Percentiles rank a stretch among this genome's conserved stretches.
Evolutionary conservation across 1,140 invertebrate species (phyloP).

Genomic region (Papilio glaucus): DNA sequence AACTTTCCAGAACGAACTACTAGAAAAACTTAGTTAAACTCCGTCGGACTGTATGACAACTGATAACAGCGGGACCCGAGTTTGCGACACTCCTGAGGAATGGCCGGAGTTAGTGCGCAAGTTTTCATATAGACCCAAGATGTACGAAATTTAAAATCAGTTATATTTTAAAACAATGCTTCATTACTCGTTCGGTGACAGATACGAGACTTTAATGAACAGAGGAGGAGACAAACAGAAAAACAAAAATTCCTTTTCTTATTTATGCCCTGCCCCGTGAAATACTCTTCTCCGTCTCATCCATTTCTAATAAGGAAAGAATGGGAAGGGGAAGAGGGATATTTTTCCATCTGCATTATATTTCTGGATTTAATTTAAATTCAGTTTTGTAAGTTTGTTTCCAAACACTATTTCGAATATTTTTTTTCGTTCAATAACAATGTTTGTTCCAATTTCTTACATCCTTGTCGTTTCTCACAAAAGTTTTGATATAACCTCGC

Average conservation of each 20-base stretch:
- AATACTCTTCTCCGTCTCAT: too few species aligned
- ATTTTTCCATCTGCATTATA: too few species aligned
- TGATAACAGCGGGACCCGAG: conserved; percentile 56
- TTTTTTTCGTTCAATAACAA: neutral
- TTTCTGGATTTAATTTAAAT: too few species aligned
- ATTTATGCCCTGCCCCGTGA: too few species aligned
- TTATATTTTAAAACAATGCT: neutral
- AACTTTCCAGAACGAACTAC: conserved; percentile 51
- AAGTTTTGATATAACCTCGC: conserved; percentile 56
- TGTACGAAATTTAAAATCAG: conserved; percentile 26
- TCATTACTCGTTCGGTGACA: neutral
- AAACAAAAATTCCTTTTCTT: too few species aligned
- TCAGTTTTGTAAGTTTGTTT: too few species aligned
- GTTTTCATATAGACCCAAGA: conserved; percentile 28
- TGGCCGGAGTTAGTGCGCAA: conserved; percentile 37
- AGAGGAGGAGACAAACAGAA: too few species aligned
- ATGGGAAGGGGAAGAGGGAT: too few species aligned
- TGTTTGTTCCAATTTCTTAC: conserved; percentile 8
- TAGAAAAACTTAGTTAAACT: conserved; percentile 65
- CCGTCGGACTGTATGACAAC: conserved; percentile 65
- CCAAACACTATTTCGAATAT: neutral
- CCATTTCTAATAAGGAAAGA: too few species aligned
- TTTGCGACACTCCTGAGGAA: conserved; percentile 57
- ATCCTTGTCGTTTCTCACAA: conserved; percentile 34
- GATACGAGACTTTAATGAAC: too few species aligned